These are phyloP conservation scores for Orthonevra nobilis DNA, from an alignment of 2,888 invertebrate species.

Conservation along the genomic window DNA sequence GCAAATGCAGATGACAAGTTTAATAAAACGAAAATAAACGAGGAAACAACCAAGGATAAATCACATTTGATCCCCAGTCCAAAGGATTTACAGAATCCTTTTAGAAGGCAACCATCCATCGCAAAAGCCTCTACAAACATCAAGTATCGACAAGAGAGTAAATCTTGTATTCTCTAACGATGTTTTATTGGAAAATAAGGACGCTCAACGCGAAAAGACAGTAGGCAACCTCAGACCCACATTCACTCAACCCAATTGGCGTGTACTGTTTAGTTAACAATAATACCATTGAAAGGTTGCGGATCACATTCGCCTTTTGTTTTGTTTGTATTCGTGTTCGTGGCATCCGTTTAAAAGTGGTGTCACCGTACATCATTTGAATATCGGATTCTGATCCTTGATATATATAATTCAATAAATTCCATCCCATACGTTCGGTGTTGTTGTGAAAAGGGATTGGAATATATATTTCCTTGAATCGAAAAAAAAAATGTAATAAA, in stretches of 20 bases:
- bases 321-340: conserved; percentile 23
- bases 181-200: conserved; percentile 69
- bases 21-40: conserved; percentile 1
- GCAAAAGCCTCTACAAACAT: conserved; percentile 53
- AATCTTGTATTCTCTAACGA: conserved; percentile 61
- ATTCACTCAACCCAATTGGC: too few species aligned
- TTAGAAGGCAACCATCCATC: conserved; percentile 42
- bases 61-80: conserved; percentile 44
- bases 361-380: conserved; percentile 65
- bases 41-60: conserved; percentile 35
- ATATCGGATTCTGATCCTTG: conserved; percentile 66
- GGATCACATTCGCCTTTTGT: conserved; percentile 15
- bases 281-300: conserved; percentile 35
- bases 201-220: conserved; percentile 59
- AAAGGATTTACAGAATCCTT: conserved; percentile 35
- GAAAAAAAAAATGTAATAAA: background rate
- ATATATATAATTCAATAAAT: conserved; percentile 66
- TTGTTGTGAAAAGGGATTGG: conserved; percentile 8
- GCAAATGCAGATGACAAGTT: conserved; percentile 11
- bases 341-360: conserved; percentile 53
- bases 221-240: too few species aligned
- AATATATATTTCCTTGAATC: conserved; percentile 10
- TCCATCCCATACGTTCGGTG: conserved; percentile 23
- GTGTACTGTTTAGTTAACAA: conserved; percentile 16
- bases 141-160: conserved; percentile 46